Evolutionary conservation across 2,113 vertebrate species (phyloP), one percentile per base, ranked within the genome.

Genomic region (Ginglymostoma cirratum): DNA sequence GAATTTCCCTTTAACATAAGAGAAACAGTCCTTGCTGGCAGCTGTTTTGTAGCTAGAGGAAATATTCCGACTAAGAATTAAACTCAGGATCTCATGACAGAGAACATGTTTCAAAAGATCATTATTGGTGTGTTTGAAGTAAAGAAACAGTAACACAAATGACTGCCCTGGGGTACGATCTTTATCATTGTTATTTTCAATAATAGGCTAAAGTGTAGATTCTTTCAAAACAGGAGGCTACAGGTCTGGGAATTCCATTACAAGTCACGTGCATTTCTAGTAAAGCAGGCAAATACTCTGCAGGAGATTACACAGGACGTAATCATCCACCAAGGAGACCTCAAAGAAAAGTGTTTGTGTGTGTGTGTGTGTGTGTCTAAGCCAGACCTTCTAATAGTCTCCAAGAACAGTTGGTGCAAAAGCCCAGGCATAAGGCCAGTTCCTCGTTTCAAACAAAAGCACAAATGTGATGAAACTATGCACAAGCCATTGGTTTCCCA

Each of bases 371-470:
- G 30, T 27, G 17, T 96, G 92, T 69, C 30, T 87, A 96, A 95
- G 94, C 95, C 96, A 96, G 97, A 97, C 97, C 97, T 98, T 97
- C 98, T 98, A 97, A 98, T 96, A 96, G 96, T 97, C 96, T 55
- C 72, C 96, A 96, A 96, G 97, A 98, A 97, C 97, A 98, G 97
- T 97, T 98, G 98, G 97, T 96, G 97, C 97, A 97, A 97, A 97
- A 97, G 97, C 97, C 97, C 97, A 96, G 96, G 96, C 61, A 96
- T 96, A 96, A 96, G 94, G 93, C 96, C 96, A 96, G 96, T 97
- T 97, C 97, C 96, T 98, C 97, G 98, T 38, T 55, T 89, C 30
- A 48, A 42, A 38, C 67, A 70, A 69, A 94, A 70, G 93, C 38
- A 45, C 24, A 34, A 67, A 3, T 38, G 4, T 23, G 34, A 8